Percentiles rank a stretch among this genome's conserved stretches.
These are phyloP conservation scores for Tridacna gigas DNA, from an alignment of 2,888 invertebrate species.

Conservation along the genomic window DNA sequence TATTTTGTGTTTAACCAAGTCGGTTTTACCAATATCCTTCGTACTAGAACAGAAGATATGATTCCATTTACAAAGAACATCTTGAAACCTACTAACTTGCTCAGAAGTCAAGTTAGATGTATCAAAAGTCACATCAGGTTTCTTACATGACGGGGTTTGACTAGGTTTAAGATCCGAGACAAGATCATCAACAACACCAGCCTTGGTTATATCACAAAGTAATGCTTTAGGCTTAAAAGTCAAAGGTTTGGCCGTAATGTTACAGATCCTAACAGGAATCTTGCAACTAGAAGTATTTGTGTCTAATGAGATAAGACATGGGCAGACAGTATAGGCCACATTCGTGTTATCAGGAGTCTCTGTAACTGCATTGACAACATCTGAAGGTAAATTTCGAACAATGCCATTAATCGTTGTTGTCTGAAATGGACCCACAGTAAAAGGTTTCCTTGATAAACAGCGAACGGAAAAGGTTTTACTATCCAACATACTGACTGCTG, in stretches of 20 bases:
- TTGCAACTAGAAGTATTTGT: background rate
- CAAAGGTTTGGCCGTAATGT: background rate
- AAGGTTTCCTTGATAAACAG: background rate
- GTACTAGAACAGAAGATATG: background rate
- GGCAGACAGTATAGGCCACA: background rate
- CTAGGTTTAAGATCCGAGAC: background rate
- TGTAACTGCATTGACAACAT: background rate
- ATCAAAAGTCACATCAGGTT: background rate
- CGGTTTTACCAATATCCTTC: slow-evolving; percentile 32
- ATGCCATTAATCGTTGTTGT: background rate
- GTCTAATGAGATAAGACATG: background rate
- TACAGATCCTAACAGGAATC: background rate
- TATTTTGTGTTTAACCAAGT: slow-evolving; percentile 42
- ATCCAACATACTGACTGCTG: background rate
- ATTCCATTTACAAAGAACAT: background rate
- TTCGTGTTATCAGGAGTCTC: background rate
- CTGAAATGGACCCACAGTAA: background rate
- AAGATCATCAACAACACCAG: background rate
- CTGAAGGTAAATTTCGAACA: background rate
- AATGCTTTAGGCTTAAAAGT: background rate
- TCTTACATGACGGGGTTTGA: background rate
- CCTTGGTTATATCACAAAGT: background rate
- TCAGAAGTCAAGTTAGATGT: background rate
- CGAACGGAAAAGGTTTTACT: background rate
- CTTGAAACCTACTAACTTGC: background rate